Percentiles rank a stretch among this genome's conserved stretches.
Conservation (phyloP, 2,797 vertebrate genomes). For the Zalophus californianus region DNA sequence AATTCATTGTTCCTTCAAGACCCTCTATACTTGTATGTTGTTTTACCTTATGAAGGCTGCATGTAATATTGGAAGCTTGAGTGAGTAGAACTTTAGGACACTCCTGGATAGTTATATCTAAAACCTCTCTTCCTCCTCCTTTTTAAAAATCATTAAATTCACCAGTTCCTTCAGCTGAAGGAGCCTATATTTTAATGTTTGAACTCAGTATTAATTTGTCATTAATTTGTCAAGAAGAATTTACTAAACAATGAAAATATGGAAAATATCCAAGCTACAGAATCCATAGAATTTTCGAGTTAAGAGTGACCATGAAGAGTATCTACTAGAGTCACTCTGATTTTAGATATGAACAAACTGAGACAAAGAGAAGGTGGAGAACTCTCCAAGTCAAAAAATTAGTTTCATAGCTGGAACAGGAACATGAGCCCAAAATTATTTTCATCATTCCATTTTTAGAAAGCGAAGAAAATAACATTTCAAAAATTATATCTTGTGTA, state of each 20-base stretch:
- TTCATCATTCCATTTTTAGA: not conserved
- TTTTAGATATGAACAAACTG: not conserved
- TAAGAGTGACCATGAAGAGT: not conserved
- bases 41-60: not conserved
- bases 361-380: not conserved
- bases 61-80: not conserved
- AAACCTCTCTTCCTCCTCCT: not conserved
- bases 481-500: not conserved
- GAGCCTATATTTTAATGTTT: not conserved
- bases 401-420: not conserved
- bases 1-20: not conserved
- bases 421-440: not conserved
- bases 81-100: not conserved
- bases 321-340: not conserved
- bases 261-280: not conserved
- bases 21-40: not conserved
- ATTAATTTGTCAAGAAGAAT: not conserved
- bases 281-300: not conserved
- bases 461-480: constrained; percentile 45
- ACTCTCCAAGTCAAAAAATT: not conserved
- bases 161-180: not conserved
- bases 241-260: not conserved
- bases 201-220: not conserved
- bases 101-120: not conserved
- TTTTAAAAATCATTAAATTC: not conserved